Base-by-base conservation (phyloP, 2,888 invertebrate genomes). In the Temnothorax ravouxi region DNA sequence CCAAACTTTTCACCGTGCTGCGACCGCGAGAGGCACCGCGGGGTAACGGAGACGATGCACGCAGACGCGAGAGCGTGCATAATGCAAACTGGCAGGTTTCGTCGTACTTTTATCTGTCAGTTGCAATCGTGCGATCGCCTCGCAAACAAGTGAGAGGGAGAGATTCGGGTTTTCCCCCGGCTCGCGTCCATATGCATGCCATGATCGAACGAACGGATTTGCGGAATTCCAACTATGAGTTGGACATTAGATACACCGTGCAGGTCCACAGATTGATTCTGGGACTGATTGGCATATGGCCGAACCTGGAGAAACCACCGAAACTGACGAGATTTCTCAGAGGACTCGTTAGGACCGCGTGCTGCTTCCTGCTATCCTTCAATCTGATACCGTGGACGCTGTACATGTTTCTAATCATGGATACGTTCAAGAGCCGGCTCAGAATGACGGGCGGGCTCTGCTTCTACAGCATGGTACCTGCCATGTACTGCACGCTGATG, bases 401-500 rank as follows among this genome's bases (percentile, higher is more conserved):
- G 1, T 85, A 89, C 25, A 90, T 88, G 6, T 88, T 90, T 34
- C 67, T 91, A 13, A 80, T 86, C 9, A 83, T 88, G 64, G 84
- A 88, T 38, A 86, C 89, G 5, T n/a, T 64, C 4, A 38, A 54
- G 1, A 50, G 13, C 18, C 64, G 77, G 13, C 61, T 92, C 15
- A 89, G 80, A n/a, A 87, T 89, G 85, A 66, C 87, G 38, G 91
- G 90, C 4, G 91, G 90, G 0, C 59, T 89, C 4, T 90, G 88
- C 50, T 90, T 89, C 52, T 87, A 87, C 25, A 38, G 86, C 0
- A 90, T 92, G 90, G 87, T 87, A 0, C 67, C 90, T 0, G 82
- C 54, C 6, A 89, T 92, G 83, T 92, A 90, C 69, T 75, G 38
- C 18, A 84, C 86, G 18, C 81, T 92, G 6, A 76, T 91, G 1